These are phyloP conservation scores for Ciona savignyi DNA, from an alignment of 23 tunicate species.

Conservation along the genomic window DNA sequence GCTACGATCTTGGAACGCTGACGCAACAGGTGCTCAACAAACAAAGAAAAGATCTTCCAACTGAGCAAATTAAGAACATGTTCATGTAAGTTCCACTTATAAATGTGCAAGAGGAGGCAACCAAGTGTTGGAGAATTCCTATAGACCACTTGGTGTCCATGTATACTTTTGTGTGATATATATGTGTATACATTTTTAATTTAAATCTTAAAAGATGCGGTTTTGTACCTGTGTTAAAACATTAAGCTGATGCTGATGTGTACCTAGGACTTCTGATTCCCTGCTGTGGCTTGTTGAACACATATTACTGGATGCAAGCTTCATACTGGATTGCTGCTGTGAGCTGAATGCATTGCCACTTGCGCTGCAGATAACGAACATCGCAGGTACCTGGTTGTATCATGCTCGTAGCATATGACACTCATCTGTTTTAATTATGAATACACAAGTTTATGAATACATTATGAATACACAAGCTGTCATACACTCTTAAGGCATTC, in stretches of 20 bases:
- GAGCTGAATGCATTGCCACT: constrained; percentile 90
- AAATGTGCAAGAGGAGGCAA: no score
- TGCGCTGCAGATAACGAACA: constrained; percentile 93
- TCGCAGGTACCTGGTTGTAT: constrained; percentile 77
- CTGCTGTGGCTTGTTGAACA: constrained; percentile 80
- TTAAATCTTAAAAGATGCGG: no score
- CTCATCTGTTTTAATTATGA: no score
- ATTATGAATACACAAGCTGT: no score
- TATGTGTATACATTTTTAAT: not conserved
- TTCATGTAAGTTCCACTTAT: constrained; percentile 33
- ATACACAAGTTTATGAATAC: no score
- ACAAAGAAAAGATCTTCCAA: constrained; percentile 49
- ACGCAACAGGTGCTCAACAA: constrained; percentile 59
- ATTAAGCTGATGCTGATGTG: no score
- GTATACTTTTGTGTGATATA: not conserved
- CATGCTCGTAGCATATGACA: no score
- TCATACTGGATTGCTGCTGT: constrained; percentile 51
- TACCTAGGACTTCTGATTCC: constrained; percentile 55
- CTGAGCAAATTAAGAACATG: constrained; percentile 74
- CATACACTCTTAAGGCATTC: no score
- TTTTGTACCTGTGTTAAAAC: no score
- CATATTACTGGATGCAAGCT: constrained; percentile 77
- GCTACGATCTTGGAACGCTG: constrained; percentile 69
- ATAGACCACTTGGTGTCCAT: not conserved
- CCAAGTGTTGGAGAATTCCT: no score